Evolutionary conservation across 2,888 invertebrate species (phyloP).

Genomic region (Ectemnius cavifrons): DNA sequence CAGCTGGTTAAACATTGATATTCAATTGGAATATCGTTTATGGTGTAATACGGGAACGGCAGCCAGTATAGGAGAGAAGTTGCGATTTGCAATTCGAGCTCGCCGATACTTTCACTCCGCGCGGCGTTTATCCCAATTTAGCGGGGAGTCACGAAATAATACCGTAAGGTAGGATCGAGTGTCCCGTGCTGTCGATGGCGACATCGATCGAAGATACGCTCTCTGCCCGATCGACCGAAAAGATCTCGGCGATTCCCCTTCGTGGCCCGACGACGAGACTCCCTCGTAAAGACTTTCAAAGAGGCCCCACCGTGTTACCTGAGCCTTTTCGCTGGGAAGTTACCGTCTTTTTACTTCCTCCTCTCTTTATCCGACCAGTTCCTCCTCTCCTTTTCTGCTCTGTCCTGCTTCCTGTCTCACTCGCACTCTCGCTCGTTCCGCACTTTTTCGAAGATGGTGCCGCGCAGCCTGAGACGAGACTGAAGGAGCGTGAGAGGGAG

Average conservation of each 20-base stretch:
- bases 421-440: conserved; percentile 3
- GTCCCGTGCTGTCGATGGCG: conserved; percentile 19
- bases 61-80: neutral
- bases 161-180: conserved; percentile 35
- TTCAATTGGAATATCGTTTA: conserved; percentile 2
- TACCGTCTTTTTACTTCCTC: conserved; percentile 9
- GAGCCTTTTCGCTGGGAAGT: conserved; percentile 36
- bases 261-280: conserved; percentile 14
- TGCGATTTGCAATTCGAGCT: conserved; percentile 2
- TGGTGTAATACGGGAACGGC: neutral
- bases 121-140: conserved; percentile 43
- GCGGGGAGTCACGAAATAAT: conserved; percentile 35
- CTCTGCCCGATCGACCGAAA: conserved; percentile 33
- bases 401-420: neutral
- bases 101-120: conserved; percentile 16
- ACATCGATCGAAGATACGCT: conserved; percentile 39
- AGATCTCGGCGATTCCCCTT: conserved; percentile 43
- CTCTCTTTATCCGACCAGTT: conserved; percentile 8
- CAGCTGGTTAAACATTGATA: neutral
- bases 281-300: conserved; percentile 31
- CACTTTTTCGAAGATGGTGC: conserved; percentile 16
- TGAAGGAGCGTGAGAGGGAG: conserved; percentile 18
- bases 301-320: conserved; percentile 34
- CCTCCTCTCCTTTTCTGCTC: conserved; percentile 19
- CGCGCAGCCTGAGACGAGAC: conserved; percentile 10